phyloP scores from a whole-genome alignment of 2,113 vertebrate genomes.

The Turdus rufiventris region DNA sequence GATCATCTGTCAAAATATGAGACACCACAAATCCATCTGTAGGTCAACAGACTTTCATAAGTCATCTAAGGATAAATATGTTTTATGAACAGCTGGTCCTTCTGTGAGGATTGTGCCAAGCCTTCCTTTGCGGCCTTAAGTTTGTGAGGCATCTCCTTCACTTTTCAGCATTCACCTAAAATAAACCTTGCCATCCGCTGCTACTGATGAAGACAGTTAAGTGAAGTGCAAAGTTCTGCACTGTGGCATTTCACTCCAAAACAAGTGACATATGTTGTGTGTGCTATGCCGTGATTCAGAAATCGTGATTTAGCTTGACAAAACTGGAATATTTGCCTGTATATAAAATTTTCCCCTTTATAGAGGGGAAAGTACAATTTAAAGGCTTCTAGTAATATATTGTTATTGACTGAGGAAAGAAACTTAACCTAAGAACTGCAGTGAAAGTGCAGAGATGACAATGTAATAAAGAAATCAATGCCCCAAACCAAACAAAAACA shows the following conservation, averaged over 20 bases:
- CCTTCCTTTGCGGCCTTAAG: background rate
- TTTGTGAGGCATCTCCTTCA: background rate
- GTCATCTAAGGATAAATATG: background rate
- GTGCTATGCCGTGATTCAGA: background rate
- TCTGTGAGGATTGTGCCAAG: background rate
- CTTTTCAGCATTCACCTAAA: background rate
- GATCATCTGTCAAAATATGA: background rate
- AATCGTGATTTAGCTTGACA: background rate
- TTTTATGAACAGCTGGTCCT: constrained; percentile 8
- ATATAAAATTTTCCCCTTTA: background rate
- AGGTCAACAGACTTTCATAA: background rate
- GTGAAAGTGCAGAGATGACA: background rate
- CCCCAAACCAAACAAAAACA: background rate
- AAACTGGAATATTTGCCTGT: background rate
- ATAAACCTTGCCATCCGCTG: background rate
- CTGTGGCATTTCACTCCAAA: background rate
- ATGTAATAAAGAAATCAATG: background rate
- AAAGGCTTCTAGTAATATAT: background rate
- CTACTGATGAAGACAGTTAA: background rate
- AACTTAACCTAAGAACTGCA: background rate
- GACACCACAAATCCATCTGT: background rate
- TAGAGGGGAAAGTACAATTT: background rate
- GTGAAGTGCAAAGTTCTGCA: background rate
- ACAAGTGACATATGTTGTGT: background rate
- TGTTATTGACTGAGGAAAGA: background rate